Conservation (phyloP, 1,140 invertebrate species). For the Rhagoletis zephyria region DNA sequence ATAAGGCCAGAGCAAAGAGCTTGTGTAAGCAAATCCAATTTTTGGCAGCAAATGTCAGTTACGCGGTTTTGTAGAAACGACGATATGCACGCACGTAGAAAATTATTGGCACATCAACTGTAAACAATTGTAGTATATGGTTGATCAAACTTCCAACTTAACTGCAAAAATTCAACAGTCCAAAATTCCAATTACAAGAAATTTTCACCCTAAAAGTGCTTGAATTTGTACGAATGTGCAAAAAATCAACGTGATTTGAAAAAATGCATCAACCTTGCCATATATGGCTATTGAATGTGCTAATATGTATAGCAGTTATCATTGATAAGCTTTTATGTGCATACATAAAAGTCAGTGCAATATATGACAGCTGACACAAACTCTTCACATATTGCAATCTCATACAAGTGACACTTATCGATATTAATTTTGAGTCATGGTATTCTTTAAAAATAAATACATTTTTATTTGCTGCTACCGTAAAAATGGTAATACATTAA, state of each 20-base stretch:
- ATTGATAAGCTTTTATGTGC: background rate
- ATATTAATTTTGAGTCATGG: background rate
- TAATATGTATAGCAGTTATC: background rate
- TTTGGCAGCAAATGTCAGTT: too few species aligned
- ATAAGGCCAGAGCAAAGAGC: too few species aligned
- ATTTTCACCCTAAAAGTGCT: background rate
- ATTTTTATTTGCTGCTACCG: background rate
- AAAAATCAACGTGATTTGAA: background rate
- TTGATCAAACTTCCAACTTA: background rate
- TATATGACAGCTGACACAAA: background rate
- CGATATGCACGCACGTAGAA: background rate
- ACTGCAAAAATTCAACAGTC: background rate
- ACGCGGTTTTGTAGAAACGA: background rate
- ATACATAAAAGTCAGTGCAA: background rate
- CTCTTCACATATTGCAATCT: background rate
- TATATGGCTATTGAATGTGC: background rate
- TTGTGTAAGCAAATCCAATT: too few species aligned
- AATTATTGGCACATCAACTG: background rate
- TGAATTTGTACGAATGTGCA: background rate
- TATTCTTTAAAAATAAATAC: background rate
- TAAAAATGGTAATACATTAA: too few species aligned
- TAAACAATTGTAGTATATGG: background rate
- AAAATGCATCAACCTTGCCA: conserved; percentile 28
- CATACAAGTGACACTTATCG: background rate
- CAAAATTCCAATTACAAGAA: background rate